Base-by-base conservation (phyloP, 2,888 invertebrate species). In the Pollenia labialis region DNA sequence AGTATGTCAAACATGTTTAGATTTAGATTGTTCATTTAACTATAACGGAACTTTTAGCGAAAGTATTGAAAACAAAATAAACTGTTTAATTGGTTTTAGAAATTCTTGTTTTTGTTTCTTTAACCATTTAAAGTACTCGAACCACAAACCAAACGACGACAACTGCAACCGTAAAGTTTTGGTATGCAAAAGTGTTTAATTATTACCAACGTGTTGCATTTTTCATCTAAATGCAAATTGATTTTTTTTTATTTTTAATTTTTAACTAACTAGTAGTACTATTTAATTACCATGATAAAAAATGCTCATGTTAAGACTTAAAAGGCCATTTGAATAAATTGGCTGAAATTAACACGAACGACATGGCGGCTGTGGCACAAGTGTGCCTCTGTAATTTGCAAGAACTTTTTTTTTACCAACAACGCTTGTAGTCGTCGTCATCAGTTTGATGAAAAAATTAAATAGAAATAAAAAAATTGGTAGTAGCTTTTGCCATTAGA, bases 261-360 rank as follows among this genome's bases (percentile, higher is more conserved):
- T 23, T 16, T 56, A 18, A 14, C 16, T 50, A 58, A 48, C 48
- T 60, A 42, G 14, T 64, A n/a, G n/a, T 40, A 40, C 23, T 23
- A 50, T 81, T 81, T 50, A 66, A 81, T 74, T 81, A 74, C 18
- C 66, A 50, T 75, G 42, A 56, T 66, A 74, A 68, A 40, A 48
- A 66, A 74, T 72, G 72, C 66, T 66, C 23, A 50, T 50, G 66
- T 74, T 60, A 50, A 42, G 54, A 79, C 72, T 79, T 84, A 72
- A 77, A 64, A 75, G 77, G 80, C 60, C 66, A 64, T 82, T 83
- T 66, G 68, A 76, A 76, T 87, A 76, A 76, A 83, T 83, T 75
- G 68, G 4, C 58, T 42, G 9, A 86, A 68, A 83, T 66, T 79
- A 85, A 81, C 76, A 81, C 66, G 46, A 52, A 81, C 66, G 46